A percentile compares a stretch with the other conserved stretches of the same genome.
Conservation (phyloP, 2,888 invertebrate species). For the Stenichneumon culpator region DNA sequence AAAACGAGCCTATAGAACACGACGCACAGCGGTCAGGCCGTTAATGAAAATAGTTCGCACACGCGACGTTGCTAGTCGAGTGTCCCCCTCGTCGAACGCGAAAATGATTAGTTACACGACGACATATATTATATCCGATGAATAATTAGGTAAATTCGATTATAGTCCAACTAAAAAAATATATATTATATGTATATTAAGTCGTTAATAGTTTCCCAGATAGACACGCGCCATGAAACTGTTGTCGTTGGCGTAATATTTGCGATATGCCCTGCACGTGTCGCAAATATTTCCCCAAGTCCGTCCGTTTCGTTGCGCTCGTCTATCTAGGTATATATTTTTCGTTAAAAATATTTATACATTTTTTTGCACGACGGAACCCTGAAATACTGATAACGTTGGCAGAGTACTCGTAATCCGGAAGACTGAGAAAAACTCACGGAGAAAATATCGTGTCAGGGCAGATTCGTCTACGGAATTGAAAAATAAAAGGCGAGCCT, state of each 20-base stretch:
- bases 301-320: no score
- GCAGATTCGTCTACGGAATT: not conserved
- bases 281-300: no score
- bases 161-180: no score
- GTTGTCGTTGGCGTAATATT: no score
- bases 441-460: not conserved
- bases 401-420: slow-evolving; percentile 22
- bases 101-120: not conserved
- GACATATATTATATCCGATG: not conserved
- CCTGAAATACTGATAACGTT: not conserved
- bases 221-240: no score
- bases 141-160: no score
- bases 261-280: no score
- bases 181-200: no score
- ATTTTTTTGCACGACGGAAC: no score
- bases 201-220: no score
- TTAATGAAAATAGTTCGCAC: slow-evolving; percentile 17
- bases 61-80: not conserved
- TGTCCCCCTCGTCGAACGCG: not conserved
- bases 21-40: not conserved
- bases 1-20: not conserved
- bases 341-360: no score
- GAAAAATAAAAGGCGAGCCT: not conserved
- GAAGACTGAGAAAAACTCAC: slow-evolving; percentile 7
- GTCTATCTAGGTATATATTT: not conserved